These are phyloP conservation scores for Drosophila buzzatii DNA, from an alignment of 2,888 invertebrate genomes.

Conservation along the genomic window DNA sequence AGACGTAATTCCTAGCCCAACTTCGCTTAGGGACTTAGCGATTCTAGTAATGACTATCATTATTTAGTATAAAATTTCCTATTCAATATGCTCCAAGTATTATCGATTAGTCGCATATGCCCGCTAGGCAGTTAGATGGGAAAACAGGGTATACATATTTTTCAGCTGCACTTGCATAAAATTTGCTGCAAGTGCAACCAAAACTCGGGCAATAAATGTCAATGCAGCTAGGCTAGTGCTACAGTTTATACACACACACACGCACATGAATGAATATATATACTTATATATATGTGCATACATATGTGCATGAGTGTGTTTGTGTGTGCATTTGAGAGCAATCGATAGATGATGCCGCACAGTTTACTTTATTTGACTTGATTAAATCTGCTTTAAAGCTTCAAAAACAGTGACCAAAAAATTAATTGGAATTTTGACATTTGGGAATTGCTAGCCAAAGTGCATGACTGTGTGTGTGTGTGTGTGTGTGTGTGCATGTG, in stretches of 20 bases:
- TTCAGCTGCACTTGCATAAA: constrained; percentile 73
- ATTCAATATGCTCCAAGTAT: no score
- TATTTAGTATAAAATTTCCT: no score
- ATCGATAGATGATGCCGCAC: constrained; percentile 48
- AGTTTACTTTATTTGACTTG: constrained; percentile 76
- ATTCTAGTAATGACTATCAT: no score
- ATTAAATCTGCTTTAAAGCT: constrained; percentile 76
- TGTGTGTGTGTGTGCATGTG: constrained; percentile 1
- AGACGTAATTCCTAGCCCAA: no score
- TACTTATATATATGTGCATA: neutral
- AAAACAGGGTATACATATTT: constrained; percentile 25
- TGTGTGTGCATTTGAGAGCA: constrained; percentile 27
- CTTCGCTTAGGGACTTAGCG: no score
- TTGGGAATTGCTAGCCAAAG: constrained; percentile 54
- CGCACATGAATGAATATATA: neutral
- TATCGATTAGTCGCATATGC: neutral
- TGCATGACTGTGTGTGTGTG: neutral
- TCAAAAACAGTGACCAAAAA: constrained; percentile 71
- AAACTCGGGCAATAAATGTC: constrained; percentile 57
- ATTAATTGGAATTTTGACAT: constrained; percentile 77
- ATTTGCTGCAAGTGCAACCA: constrained; percentile 68
- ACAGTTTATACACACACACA: neutral
- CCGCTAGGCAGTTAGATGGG: neutral
- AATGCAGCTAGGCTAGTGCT: constrained; percentile 26
- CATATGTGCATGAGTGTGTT: neutral